Evolutionary conservation across 2,888 invertebrate genomes (phyloP).

Genomic region (Cryptus armator): DNA sequence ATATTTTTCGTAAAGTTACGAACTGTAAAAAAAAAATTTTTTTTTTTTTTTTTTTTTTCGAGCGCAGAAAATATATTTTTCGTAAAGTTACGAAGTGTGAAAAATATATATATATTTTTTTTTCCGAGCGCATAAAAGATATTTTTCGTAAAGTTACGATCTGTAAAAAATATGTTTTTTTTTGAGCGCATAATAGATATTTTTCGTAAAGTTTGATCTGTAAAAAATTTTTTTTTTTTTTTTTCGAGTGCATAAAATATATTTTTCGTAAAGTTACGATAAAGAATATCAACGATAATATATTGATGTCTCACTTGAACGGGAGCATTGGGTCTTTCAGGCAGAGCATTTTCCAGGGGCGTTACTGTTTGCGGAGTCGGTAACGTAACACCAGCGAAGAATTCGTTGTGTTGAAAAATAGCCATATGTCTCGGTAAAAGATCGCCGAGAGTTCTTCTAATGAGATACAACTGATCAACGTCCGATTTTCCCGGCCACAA

Average conservation of each 20-base stretch:
- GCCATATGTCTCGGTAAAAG: constrained; percentile 97
- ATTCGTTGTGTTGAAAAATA: constrained; percentile 98
- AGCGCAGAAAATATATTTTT: no score
- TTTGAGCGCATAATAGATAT: no score
- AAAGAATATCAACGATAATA: no score
- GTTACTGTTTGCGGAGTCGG: constrained; percentile 96
- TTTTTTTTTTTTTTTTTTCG: not conserved
- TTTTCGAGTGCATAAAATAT: not conserved
- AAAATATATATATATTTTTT: no score
- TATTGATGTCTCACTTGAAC: constrained; percentile 74
- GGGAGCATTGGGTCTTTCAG: constrained; percentile 87
- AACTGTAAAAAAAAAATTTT: no score
- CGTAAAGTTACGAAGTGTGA: no score
- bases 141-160: no score
- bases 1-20: no score
- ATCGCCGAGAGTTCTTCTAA: constrained; percentile 97
- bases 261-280: no score
- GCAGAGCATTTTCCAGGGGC: constrained; percentile 94
- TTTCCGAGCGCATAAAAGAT: not conserved
- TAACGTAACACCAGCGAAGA: constrained; percentile 95
- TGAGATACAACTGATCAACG: constrained; percentile 98
- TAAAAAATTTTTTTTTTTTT: not conserved
- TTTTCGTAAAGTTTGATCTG: no score
- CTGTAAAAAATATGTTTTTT: no score
- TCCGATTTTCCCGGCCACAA: constrained; percentile 99